These are phyloP conservation scores for Thalassoma bifasciatum DNA, from an alignment of 2,113 vertebrate species.

Conservation along the genomic window DNA sequence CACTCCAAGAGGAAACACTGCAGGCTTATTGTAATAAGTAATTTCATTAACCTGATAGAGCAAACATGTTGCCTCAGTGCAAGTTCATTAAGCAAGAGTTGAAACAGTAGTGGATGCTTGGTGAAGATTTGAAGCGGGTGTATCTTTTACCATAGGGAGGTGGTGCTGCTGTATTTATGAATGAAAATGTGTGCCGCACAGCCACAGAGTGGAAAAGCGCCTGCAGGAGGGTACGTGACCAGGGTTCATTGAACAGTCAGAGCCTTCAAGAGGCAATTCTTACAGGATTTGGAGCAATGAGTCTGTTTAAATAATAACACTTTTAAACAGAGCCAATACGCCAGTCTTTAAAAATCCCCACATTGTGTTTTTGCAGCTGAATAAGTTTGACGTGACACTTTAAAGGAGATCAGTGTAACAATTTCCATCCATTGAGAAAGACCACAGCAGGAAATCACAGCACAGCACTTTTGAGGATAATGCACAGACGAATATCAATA, in stretches of 20 bases:
- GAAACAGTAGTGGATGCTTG: background rate
- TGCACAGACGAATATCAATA: constrained; percentile 20
- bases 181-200: constrained; percentile 69
- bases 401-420: background rate
- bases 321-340: background rate
- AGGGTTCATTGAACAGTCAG: constrained; percentile 53
- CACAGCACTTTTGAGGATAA: constrained; percentile 30
- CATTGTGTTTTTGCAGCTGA: background rate
- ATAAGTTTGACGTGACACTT: constrained; percentile 14
- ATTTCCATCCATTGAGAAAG: constrained; percentile 3
- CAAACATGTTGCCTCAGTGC: constrained; percentile 50
- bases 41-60: constrained; percentile 50
- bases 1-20: constrained; percentile 36
- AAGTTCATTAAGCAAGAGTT: constrained; percentile 33
- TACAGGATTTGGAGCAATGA: constrained; percentile 1
- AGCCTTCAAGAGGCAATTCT: constrained; percentile 14
- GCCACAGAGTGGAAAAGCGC: constrained; percentile 26
- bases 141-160: constrained; percentile 44
- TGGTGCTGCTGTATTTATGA: constrained; percentile 68
- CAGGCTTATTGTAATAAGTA: constrained; percentile 34
- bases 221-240: constrained; percentile 62
- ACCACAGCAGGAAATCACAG: constrained; percentile 30
- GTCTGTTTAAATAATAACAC: background rate
- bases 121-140: constrained; percentile 19
- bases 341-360: background rate